Conservation (phyloP, 2,113 vertebrate species). For the Jaculus jaculus region DNA sequence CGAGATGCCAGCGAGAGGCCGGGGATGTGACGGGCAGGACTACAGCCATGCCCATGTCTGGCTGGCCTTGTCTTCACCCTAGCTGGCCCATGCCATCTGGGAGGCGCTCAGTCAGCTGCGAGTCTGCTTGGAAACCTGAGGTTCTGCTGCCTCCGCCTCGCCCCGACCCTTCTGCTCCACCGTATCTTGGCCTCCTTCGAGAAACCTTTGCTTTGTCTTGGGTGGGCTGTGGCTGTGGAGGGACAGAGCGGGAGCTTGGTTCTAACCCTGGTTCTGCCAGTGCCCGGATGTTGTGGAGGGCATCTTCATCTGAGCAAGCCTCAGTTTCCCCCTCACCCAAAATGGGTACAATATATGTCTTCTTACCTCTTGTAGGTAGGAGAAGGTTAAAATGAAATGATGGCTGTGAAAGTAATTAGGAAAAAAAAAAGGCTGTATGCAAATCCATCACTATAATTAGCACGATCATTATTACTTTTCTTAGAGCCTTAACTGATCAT, state of each 20-base stretch:
- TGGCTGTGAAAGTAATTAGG: conserved; percentile 4
- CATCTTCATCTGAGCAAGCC: background rate
- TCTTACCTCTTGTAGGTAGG: background rate
- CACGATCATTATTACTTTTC: background rate
- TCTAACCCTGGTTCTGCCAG: background rate
- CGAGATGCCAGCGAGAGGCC: background rate
- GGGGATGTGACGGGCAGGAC: background rate
- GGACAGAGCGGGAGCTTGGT: background rate
- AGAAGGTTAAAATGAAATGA: background rate
- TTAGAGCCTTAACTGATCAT: background rate
- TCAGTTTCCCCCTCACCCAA: conserved; percentile 38
- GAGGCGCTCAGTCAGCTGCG: background rate
- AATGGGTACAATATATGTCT: background rate
- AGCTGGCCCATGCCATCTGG: fast-evolving
- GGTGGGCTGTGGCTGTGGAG: background rate
- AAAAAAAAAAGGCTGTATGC: background rate
- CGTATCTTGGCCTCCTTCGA: fast-evolving
- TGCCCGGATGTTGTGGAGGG: background rate
- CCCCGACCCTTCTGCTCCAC: fast-evolving
- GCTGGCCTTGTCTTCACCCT: background rate
- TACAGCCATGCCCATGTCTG: background rate
- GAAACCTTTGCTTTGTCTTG: background rate
- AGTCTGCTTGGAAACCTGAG: background rate
- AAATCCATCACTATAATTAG: conserved; percentile 2
- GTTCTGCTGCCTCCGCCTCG: no score